Percentiles rank a stretch among this genome's conserved stretches.
phyloP scores from a whole-genome alignment of 2,888 invertebrate species.

The Halictus ligatus region DNA sequence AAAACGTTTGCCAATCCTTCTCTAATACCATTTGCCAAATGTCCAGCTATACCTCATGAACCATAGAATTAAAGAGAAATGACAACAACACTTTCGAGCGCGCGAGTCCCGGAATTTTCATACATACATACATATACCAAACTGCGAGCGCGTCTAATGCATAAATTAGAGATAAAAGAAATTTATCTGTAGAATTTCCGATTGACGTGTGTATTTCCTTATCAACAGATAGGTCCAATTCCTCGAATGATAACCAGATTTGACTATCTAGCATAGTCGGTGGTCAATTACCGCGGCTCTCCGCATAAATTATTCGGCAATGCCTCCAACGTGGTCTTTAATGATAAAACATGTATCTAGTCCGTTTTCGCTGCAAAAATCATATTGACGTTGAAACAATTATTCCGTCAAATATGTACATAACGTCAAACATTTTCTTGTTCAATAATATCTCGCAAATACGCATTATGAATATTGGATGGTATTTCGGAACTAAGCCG shows the following conservation, averaged over 20 bases:
- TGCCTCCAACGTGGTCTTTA: background rate
- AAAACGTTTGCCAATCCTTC: background rate
- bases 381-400: background rate
- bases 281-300: conserved; percentile 2
- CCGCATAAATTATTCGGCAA: background rate
- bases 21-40: background rate
- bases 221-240: background rate
- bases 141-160: background rate
- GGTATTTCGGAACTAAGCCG: background rate
- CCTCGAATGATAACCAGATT: background rate
- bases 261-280: background rate
- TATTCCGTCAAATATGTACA: background rate
- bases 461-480: background rate
- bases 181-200: background rate
- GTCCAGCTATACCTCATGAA: conserved; percentile 9
- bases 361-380: background rate
- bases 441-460: background rate
- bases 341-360: background rate
- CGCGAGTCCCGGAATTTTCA: background rate
- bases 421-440: background rate
- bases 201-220: background rate
- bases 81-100: conserved; percentile 17
- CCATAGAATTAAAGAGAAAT: conserved; percentile 28
- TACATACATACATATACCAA: background rate
- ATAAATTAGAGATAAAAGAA: background rate